phyloP scores from a whole-genome alignment of 2,113 vertebrate species.

The Tragelaphus scriptus region DNA sequence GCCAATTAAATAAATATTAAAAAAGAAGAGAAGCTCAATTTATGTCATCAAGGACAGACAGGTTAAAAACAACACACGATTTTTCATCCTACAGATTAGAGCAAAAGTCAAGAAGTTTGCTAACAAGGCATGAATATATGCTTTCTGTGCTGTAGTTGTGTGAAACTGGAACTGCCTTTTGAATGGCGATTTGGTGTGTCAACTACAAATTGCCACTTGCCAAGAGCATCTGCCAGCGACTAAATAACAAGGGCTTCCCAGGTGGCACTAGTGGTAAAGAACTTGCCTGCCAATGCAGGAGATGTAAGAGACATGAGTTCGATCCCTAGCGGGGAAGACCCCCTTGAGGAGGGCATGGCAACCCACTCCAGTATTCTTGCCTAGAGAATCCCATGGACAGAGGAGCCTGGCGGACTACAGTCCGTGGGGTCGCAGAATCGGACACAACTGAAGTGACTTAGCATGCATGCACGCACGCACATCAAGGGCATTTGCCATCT shows the following conservation, averaged over 20 bases:
- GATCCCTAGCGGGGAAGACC: neutral
- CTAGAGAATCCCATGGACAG: neutral
- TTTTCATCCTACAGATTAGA: neutral
- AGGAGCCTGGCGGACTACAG: neutral
- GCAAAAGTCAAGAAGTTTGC: neutral
- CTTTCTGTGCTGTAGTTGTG: rapidly evolving
- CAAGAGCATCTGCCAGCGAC: neutral
- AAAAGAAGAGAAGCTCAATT: neutral
- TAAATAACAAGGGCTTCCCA: neutral
- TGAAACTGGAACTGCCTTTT: neutral
- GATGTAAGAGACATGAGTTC: neutral
- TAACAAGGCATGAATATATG: rapidly evolving
- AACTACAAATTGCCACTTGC: neutral
- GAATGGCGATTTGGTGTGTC: neutral
- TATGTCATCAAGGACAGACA: no score
- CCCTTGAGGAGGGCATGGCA: neutral
- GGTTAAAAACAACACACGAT: neutral
- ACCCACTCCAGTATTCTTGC: neutral
- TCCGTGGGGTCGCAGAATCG: rapidly evolving
- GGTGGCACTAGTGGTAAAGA: neutral
- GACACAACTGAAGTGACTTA: neutral
- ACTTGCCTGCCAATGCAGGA: neutral
- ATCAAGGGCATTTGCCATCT: neutral
- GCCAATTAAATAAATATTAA: neutral
- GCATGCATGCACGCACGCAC: rapidly evolving